Conservation (phyloP, 2,797 vertebrate species). For the Enteromius trimaculatus region DNA sequence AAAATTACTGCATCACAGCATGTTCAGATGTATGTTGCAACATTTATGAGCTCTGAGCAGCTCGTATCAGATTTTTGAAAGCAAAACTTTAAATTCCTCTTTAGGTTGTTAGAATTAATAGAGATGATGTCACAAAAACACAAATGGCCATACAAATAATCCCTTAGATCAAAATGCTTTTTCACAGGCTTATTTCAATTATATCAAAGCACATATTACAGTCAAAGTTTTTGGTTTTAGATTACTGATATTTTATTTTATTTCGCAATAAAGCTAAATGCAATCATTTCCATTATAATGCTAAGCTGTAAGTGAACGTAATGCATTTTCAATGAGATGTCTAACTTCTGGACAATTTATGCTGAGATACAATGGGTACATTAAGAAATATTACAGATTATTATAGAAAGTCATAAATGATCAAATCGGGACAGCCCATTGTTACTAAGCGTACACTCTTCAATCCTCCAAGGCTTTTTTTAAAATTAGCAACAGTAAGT, state of each 20-base stretch:
- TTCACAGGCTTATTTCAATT: background rate
- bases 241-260: background rate
- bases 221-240: background rate
- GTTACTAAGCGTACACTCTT: slow-evolving; percentile 2
- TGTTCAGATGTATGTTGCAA: slow-evolving; percentile 42
- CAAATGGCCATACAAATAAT: slow-evolving; percentile 6
- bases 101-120: slow-evolving; percentile 33
- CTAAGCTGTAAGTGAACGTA: background rate
- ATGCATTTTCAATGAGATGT: background rate
- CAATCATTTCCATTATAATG: background rate
- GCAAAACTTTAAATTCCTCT: slow-evolving; percentile 20
- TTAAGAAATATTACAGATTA: background rate
- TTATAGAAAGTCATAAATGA: background rate
- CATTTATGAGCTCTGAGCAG: background rate
- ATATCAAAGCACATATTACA: background rate
- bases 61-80: slow-evolving; percentile 6
- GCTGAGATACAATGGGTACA: background rate
- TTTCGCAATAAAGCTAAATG: background rate
- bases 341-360: background rate
- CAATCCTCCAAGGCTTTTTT: background rate
- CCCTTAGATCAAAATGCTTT: background rate
- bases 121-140: slow-evolving; percentile 13
- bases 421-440: background rate
- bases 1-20: slow-evolving; percentile 36
- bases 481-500: slow-evolving; percentile 1